Percentiles rank a stretch among this genome's conserved stretches.
phyloP scores from a whole-genome alignment of 92 coral and sea anemone genomes.

The Epizoanthus fatuus region DNA sequence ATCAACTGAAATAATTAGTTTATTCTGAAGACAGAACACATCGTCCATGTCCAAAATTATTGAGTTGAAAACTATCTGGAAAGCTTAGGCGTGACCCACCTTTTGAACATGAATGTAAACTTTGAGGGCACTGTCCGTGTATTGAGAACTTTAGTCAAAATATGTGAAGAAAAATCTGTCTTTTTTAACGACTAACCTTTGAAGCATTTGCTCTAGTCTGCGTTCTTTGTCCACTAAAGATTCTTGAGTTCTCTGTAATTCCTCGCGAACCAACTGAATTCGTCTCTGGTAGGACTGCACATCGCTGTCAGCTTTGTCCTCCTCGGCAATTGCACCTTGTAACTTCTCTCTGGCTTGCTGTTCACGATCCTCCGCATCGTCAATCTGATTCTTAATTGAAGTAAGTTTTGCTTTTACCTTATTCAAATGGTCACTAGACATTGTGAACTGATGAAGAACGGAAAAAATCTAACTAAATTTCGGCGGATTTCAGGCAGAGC shows the following conservation, averaged over 20 bases:
- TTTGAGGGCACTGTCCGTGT: neutral
- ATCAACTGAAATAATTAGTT: no score
- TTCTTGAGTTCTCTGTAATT: conserved; percentile 55
- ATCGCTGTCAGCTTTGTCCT: conserved; percentile 83
- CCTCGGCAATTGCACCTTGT: conserved; percentile 67
- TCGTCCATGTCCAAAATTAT: no score
- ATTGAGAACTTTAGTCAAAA: neutral
- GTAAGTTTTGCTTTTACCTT: conserved; percentile 84
- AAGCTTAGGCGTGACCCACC: no score
- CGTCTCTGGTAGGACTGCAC: conserved; percentile 86
- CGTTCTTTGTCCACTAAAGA: conserved; percentile 53
- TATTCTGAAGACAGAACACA: no score
- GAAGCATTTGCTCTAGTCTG: conserved; percentile 53
- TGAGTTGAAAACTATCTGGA: no score
- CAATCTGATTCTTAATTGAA: conserved; percentile 85
- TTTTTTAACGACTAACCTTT: conserved; percentile 16
- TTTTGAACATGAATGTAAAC: no score
- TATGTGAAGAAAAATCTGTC: neutral
- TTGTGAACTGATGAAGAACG: conserved; percentile 10
- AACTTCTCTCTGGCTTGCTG: conserved; percentile 75
- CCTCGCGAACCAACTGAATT: conserved; percentile 69
- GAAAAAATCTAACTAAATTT: conserved; percentile 5
- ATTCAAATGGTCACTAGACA: conserved; percentile 54
- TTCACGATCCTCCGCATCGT: conserved; percentile 84
- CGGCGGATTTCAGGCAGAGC: conserved; percentile 4